These are phyloP conservation scores for Melieria picta DNA, from an alignment of 2,888 invertebrate genomes.

Conservation along the genomic window DNA sequence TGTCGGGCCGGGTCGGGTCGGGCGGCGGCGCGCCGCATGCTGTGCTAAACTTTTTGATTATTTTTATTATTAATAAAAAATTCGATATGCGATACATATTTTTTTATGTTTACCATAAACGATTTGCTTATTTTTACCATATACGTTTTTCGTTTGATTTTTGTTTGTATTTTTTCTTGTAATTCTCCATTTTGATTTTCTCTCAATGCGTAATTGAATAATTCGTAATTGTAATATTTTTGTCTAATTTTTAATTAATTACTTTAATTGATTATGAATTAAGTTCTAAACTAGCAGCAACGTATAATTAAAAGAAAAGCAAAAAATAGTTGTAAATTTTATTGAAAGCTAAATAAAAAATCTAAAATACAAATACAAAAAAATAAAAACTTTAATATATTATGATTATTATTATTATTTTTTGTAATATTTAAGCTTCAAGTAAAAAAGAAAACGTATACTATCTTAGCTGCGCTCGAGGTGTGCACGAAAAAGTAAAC, in stretches of 20 bases:
- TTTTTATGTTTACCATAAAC: constrained; percentile 1
- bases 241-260: no score
- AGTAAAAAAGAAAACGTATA: constrained; percentile 18
- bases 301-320: constrained; percentile 29
- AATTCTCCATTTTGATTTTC: no score
- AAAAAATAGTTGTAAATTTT: constrained; percentile 35
- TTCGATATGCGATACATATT: neutral
- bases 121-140: no score
- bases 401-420: constrained; percentile 24
- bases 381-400: constrained; percentile 17
- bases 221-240: no score
- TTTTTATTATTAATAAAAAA: constrained; percentile 39
- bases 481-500: constrained; percentile 41
- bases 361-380: constrained; percentile 17
- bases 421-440: constrained; percentile 23
- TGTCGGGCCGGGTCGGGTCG: constrained; percentile 11
- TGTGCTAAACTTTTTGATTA: constrained; percentile 45
- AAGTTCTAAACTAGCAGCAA: neutral
- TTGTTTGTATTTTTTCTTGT: no score
- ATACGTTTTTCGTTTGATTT: no score
- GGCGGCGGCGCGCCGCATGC: constrained; percentile 14
- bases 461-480: constrained; percentile 28
- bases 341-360: constrained; percentile 17
- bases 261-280: no score
- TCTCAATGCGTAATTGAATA: no score